Percentiles rank a stretch among this genome's conserved stretches.
These are phyloP conservation scores for Sakesphorus luctuosus DNA, from an alignment of 2,113 vertebrate genomes.

Conservation along the genomic window DNA sequence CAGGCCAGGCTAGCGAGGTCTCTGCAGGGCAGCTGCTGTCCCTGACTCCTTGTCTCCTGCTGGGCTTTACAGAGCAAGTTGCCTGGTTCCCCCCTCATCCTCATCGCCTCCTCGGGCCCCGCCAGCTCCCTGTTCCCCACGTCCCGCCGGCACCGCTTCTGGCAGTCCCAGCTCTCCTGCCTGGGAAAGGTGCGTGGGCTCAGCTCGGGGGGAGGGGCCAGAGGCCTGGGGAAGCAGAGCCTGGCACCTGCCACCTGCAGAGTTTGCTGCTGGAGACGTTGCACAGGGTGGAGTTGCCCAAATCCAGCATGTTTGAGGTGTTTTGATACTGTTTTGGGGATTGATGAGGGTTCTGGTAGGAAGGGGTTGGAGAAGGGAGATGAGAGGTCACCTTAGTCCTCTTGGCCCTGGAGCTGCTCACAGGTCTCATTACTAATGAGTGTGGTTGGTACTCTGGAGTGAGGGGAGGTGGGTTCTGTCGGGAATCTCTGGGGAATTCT, in stretches of 20 bases:
- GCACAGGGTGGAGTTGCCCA: not conserved
- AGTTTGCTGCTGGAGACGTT: accelerated
- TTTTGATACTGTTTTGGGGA: not conserved
- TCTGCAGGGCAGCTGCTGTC: not conserved
- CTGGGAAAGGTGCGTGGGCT: constrained; percentile 87
- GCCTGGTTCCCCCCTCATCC: constrained; percentile 93
- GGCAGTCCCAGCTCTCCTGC: constrained; percentile 97
- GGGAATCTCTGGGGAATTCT: not conserved
- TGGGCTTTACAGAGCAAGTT: constrained; percentile 86
- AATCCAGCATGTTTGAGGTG: accelerated
- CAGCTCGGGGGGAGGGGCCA: not conserved
- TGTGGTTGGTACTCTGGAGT: accelerated
- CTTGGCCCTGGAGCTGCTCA: not conserved
- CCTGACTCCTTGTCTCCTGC: not conserved
- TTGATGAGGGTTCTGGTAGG: not conserved
- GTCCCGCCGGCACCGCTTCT: constrained; percentile 93
- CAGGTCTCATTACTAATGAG: accelerated
- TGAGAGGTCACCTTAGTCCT: not conserved
- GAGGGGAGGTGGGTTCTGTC: not conserved
- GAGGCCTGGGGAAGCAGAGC: not conserved
- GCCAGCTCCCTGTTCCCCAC: constrained; percentile 86
- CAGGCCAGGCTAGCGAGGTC: not conserved
- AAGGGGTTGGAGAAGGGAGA: not conserved
- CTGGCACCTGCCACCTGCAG: not conserved
- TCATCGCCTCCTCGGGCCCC: constrained; percentile 91